phyloP scores from a whole-genome alignment of 2,113 vertebrate species.

The Prionailurus viverrinus region DNA sequence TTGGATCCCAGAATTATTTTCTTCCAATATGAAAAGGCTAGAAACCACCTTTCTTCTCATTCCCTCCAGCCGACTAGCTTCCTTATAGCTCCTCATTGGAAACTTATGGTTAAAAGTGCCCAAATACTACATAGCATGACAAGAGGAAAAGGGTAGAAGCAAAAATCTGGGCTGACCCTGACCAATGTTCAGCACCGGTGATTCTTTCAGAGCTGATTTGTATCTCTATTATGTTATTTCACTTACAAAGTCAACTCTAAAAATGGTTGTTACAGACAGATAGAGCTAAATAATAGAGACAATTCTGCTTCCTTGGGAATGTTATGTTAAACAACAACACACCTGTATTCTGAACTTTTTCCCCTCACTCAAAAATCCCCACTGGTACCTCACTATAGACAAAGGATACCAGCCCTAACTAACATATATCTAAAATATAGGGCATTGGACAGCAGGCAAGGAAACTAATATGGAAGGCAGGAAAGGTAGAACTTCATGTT shows the following conservation, averaged over 20 bases:
- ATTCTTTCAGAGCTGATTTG: neutral
- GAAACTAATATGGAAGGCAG: neutral
- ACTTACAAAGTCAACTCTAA: neutral
- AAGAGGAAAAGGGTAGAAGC: neutral
- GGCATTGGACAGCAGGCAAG: neutral
- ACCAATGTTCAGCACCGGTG: neutral
- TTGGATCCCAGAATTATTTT: neutral
- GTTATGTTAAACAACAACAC: neutral
- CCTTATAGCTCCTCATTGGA: neutral
- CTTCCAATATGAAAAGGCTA: neutral
- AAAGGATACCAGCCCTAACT: neutral
- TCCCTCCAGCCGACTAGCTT: neutral
- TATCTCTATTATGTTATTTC: neutral
- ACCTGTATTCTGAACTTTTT: neutral
- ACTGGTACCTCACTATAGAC: too few species aligned
- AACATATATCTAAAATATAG: neutral
- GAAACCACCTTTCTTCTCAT: neutral
- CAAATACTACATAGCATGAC: neutral
- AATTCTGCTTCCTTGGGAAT: neutral
- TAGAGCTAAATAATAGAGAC: neutral
- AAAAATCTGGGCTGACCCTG: neutral
- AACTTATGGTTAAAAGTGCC: neutral
- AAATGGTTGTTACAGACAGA: neutral
- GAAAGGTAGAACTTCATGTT: neutral
- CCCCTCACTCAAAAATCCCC: neutral